Evolutionary conservation across 2,113 vertebrate genomes (phyloP).

Genomic region (Hypocryptadius cinnamomeus): DNA sequence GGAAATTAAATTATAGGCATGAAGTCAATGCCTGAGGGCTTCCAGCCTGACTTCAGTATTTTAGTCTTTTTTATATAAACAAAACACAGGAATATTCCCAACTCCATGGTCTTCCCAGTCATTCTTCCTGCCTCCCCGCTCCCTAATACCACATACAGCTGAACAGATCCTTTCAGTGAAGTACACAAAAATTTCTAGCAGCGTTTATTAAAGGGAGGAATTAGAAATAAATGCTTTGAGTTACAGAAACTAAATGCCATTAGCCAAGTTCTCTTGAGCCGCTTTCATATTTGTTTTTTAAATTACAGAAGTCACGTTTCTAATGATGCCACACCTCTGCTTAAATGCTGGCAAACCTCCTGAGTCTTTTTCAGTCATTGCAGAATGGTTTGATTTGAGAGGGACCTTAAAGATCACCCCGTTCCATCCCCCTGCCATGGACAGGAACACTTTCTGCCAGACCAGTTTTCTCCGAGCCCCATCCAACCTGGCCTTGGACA

Average conservation of each 20-base stretch:
- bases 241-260: not conserved
- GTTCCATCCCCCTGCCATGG: not conserved
- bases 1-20: not conserved
- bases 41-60: not conserved
- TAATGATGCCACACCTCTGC: not conserved
- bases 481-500: not conserved
- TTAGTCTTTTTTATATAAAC: not conserved
- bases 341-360: not conserved
- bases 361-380: not conserved
- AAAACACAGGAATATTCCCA: not conserved
- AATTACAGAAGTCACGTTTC: not conserved
- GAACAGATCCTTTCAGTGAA: not conserved
- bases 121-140: not conserved
- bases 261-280: not conserved
- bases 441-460: not conserved
- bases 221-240: not conserved
- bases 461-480: not conserved
- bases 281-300: not conserved
- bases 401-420: not conserved
- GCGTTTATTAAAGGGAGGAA: not conserved
- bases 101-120: not conserved
- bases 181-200: not conserved
- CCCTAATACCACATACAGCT: not conserved
- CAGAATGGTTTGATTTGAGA: not conserved
- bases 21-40: not conserved